Evolutionary conservation across 2,888 invertebrate genomes (phyloP).

Genomic region (Coenonympha glycerion): DNA sequence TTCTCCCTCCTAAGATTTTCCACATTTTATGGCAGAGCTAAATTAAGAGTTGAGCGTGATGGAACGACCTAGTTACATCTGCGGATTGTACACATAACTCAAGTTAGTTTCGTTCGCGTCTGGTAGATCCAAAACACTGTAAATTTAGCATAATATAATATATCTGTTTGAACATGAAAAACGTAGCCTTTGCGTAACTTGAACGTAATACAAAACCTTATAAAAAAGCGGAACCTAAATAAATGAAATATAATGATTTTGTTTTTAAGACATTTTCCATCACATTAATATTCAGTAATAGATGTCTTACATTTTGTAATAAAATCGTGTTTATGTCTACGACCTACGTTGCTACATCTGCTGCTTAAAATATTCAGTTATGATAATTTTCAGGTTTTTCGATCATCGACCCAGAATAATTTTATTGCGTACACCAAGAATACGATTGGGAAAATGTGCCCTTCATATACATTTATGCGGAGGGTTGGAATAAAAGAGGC

Average conservation of each 20-base stretch:
- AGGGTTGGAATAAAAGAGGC: background rate
- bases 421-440: conserved; percentile 1
- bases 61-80: background rate
- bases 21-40: conserved; percentile 1
- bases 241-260: no score
- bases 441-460: background rate
- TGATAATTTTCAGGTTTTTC: conserved; percentile 10
- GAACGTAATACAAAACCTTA: no score
- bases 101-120: no score
- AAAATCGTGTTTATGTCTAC: no score
- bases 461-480: background rate
- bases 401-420: conserved; percentile 11
- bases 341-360: background rate
- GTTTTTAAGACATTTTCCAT: no score
- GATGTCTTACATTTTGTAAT: no score
- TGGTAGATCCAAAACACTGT: no score
- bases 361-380: background rate
- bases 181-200: no score
- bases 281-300: no score
- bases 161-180: no score
- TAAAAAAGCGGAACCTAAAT: no score
- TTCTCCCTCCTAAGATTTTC: background rate
- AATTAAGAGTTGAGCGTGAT: conserved; percentile 1
- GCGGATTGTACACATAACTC: background rate
- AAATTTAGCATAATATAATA: no score